Evolutionary conservation across 1,140 invertebrate genomes (phyloP).

Genomic region (Holotrichia oblita): DNA sequence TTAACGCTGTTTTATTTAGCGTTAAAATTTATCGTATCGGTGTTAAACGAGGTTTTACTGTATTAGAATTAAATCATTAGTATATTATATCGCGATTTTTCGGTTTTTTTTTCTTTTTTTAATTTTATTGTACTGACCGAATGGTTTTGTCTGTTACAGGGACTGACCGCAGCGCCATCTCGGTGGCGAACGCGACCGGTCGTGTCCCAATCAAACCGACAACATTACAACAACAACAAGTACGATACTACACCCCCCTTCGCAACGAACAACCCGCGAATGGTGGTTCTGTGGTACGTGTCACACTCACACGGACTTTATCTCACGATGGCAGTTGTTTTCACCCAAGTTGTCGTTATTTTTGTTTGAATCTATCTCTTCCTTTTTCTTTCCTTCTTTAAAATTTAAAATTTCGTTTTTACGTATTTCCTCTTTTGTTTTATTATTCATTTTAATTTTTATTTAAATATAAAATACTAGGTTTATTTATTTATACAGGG

Average conservation of each 20-base stretch:
- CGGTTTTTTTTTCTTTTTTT: not conserved
- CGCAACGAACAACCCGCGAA: conserved; percentile 26
- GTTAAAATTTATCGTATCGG: too few species aligned
- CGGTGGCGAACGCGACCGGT: conserved; percentile 45
- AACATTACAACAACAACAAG: conserved; percentile 38
- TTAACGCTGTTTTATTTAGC: too few species aligned
- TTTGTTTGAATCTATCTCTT: not conserved
- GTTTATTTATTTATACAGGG: too few species aligned
- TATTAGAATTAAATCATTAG: too few species aligned
- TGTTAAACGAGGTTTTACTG: too few species aligned
- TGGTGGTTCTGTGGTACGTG: conserved; percentile 51
- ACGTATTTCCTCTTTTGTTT: not conserved
- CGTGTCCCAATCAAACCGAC: conserved; percentile 44
- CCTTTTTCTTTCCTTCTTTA: too few species aligned
- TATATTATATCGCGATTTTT: too few species aligned
- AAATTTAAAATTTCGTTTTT: too few species aligned
- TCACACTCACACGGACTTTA: not conserved
- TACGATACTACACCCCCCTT: conserved; percentile 20
- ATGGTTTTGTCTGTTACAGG: conserved; percentile 48
- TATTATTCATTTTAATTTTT: too few species aligned
- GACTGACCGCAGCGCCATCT: conserved; percentile 49
- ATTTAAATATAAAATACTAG: too few species aligned
- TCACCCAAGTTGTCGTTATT: conserved; percentile 10
- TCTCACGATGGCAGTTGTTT: conserved; percentile 11
- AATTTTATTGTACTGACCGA: conserved; percentile 20